These are phyloP conservation scores for Nymphalis io DNA, from an alignment of 1,140 invertebrate species.

Conservation along the genomic window DNA sequence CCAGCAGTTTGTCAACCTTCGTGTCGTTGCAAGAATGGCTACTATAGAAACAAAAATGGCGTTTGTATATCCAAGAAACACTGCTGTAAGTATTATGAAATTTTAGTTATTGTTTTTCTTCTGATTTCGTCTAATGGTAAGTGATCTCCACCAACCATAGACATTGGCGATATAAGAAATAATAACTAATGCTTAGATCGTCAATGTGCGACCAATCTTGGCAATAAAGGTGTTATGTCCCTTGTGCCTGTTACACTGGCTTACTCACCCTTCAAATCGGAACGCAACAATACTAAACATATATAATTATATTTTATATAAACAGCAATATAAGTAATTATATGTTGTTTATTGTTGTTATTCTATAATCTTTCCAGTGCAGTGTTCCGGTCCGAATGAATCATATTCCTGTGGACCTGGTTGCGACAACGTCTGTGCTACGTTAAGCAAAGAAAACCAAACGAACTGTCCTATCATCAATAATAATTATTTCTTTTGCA, in stretches of 20 bases:
- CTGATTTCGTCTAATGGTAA: no score
- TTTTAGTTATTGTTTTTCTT: background rate
- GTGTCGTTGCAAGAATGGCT: slow-evolving; percentile 46
- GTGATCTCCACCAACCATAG: no score
- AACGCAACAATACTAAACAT: no score
- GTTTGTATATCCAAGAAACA: slow-evolving; percentile 47
- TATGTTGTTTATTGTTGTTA: background rate
- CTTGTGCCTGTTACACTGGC: no score
- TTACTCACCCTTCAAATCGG: no score
- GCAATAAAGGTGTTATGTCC: no score
- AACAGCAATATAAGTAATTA: no score
- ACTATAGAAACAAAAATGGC: slow-evolving; percentile 45
- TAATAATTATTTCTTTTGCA: slow-evolving; percentile 76
- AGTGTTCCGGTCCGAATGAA: slow-evolving; percentile 58
- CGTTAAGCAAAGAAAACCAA: slow-evolving; percentile 61
- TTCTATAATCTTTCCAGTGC: slow-evolving; percentile 41
- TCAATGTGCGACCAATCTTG: no score
- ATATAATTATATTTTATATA: no score
- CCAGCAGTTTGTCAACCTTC: slow-evolving; percentile 25
- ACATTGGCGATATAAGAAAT: no score
- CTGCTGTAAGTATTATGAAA: slow-evolving; percentile 38
- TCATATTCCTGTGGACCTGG: slow-evolving; percentile 74
- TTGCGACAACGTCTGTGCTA: slow-evolving; percentile 80
- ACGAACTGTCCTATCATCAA: slow-evolving; percentile 73
- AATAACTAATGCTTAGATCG: no score